Evolutionary conservation across 2,797 vertebrate species (phyloP), one percentile per base, ranked within the genome.

Genomic region (Sphaeramia orbicularis): DNA sequence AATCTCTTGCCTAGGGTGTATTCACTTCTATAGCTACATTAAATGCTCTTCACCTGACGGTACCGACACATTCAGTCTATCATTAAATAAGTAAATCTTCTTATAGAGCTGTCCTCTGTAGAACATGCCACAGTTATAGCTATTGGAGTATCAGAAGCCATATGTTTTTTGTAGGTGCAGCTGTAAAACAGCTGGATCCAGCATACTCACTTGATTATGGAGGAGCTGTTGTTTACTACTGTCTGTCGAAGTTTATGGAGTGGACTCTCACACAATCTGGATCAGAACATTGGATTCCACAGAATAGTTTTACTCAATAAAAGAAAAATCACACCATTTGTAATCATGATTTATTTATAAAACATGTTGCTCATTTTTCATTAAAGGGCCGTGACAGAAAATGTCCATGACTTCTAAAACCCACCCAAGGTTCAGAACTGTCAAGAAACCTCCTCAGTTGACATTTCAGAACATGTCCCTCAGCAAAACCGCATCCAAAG

Each of bases 181-280:
- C 80, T 89, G 83, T 54, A 24, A 77, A 87, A 84, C 91, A 92
- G 84, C 87, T 91, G 90, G 78, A 76, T 80, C 45, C 58, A 41
- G 32, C 51, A 74, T 65, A 75, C 54, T 71, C 62, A 50, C 71
- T 75, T 80, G 54, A 85, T 86, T 82, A 71, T 80, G 56, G 79
- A 81, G 42, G 71, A 81, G 47, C 45, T 63, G 58, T 75, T 78
- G 81, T 89, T 81, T 75, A 69, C 40, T 27, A 32, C 47, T 67
- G 70, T 65, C 74, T 48, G 58, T 45, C 7, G 18, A 74, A 21
- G 59, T 71, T 80, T 53, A 73, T 58, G 80, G 65, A 74, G 18
- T 47, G 56, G 54, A 86, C 16, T 0, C 11, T 0, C 11, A 37
- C 38, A 45, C 32, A 65, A 56, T 74, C 71, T 32, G 68, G 72